Conservation (phyloP, 2,113 vertebrate species). For the Melanerpes formicivorus region DNA sequence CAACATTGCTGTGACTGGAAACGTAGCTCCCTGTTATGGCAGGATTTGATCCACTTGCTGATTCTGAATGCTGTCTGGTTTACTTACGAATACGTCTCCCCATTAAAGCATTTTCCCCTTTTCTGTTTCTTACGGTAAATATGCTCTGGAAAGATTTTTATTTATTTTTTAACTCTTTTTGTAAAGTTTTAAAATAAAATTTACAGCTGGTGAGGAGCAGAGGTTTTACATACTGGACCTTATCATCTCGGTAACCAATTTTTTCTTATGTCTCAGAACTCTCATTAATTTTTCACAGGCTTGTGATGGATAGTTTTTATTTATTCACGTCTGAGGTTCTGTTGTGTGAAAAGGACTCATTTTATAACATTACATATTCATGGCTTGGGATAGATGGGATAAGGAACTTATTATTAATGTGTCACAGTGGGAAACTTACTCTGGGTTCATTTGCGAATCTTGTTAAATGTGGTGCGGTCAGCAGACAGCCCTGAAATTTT, state of each 20-base stretch:
- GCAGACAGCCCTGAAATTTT: slow-evolving; percentile 75
- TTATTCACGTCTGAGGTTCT: slow-evolving; percentile 94
- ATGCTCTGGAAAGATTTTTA: neutral
- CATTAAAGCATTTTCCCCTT: slow-evolving; percentile 9
- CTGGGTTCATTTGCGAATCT: slow-evolving; percentile 86
- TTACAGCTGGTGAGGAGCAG: slow-evolving; percentile 40
- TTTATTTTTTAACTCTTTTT: neutral
- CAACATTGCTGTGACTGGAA: neutral
- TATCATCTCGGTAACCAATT: slow-evolving; percentile 77
- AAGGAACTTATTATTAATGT: slow-evolving; percentile 98
- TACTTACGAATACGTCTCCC: neutral
- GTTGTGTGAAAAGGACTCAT: slow-evolving; percentile 97
- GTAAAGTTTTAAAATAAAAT: slow-evolving; percentile 31
- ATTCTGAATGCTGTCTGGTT: neutral
- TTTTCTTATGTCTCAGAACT: slow-evolving; percentile 78
- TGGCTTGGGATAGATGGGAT: slow-evolving; percentile 94
- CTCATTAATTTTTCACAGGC: slow-evolving; percentile 95
- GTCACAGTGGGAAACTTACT: slow-evolving; percentile 92
- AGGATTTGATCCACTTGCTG: neutral
- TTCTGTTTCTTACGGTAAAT: slow-evolving; percentile 11
- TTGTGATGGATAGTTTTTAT: slow-evolving; percentile 95
- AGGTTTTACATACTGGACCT: slow-evolving; percentile 73
- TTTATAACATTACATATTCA: slow-evolving; percentile 98
- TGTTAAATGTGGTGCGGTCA: slow-evolving; percentile 86
- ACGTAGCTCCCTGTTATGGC: neutral